These are phyloP conservation scores for Metaphire vulgaris DNA, from an alignment of 1,140 invertebrate species.

Conservation along the genomic window DNA sequence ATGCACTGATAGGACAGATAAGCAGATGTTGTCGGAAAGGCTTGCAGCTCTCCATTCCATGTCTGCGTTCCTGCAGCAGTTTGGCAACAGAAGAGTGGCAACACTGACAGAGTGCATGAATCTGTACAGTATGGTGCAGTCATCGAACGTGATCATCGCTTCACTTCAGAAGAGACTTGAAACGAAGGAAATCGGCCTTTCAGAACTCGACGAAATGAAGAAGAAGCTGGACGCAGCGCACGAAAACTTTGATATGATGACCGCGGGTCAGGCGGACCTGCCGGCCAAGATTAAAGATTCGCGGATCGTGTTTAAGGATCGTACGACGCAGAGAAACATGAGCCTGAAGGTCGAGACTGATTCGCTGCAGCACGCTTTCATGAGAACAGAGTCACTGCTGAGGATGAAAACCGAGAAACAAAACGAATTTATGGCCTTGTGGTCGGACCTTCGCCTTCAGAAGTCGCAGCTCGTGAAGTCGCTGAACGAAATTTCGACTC, in stretches of 20 bases:
- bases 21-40: not conserved
- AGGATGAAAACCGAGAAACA: not conserved
- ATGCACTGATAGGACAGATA: not conserved
- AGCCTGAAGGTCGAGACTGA: not conserved
- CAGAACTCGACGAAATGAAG: not conserved
- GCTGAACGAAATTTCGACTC: not conserved
- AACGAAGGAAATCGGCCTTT: not conserved
- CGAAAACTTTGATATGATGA: not conserved
- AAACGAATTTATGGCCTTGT: not conserved
- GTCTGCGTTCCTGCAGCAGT: not conserved
- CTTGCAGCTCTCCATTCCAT: not conserved
- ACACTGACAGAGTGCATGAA: not conserved
- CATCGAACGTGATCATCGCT: not conserved
- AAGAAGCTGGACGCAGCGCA: not conserved
- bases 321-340: not conserved
- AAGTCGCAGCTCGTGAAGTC: not conserved
- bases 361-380: not conserved
- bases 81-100: not conserved
- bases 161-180: not conserved
- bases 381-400: not conserved
- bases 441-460: not conserved
- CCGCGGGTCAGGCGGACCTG: not conserved
- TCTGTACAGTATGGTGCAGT: not conserved
- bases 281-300: not conserved
- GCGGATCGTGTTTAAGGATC: not conserved